Base-by-base conservation (phyloP, 2,797 vertebrate species). In the Sebastes baramenuke region DNA sequence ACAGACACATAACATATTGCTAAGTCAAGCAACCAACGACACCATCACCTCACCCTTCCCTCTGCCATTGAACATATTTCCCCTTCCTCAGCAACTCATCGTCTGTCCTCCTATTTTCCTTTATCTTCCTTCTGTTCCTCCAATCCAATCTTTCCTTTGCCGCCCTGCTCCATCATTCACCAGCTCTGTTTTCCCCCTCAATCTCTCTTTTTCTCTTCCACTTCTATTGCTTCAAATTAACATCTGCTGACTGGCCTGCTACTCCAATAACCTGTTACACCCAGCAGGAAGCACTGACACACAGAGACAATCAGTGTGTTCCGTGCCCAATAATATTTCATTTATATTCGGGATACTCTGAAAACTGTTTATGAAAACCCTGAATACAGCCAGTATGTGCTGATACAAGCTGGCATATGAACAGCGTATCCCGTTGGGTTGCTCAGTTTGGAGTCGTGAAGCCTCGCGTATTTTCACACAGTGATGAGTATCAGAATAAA, bases 191-290 rank as follows among this genome's bases (percentile, higher is more conserved):
- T 32, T 12, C 49, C 58, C 61, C 65, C 55, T 54, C 67, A 66
- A 77, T 77, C 29, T 75, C 58, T 36, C 61, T 38, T 71, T 81
- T 76, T 83, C 62, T 84, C 67, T 65, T 83, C 77, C 62, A 62
- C 77, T 65, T 69, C 72, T 62, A 67, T 83, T 88, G 80, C 82
- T 79, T 85, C 86, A 87, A 91, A 92, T 93, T 83, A 93, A 88
- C 88, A 86, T 92, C 86, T 89, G 86, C 86, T 89, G 85, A 89
- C 83, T 89, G 82, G 77, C 59, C 83, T 65, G 88, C 87, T 84
- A 29, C 79, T 74, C 74, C 79, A 82, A 83, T 88, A 91, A 90
- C 83, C 86, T 89, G 85, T 85, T 86, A 80, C 72, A 70, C 82
- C 75, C 81, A 73, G 79, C 80, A 72, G 77, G 77, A 77, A 67